These are phyloP conservation scores for Dolichomitus sp. DNA, from an alignment of 2,888 invertebrate genomes.

Conservation along the genomic window DNA sequence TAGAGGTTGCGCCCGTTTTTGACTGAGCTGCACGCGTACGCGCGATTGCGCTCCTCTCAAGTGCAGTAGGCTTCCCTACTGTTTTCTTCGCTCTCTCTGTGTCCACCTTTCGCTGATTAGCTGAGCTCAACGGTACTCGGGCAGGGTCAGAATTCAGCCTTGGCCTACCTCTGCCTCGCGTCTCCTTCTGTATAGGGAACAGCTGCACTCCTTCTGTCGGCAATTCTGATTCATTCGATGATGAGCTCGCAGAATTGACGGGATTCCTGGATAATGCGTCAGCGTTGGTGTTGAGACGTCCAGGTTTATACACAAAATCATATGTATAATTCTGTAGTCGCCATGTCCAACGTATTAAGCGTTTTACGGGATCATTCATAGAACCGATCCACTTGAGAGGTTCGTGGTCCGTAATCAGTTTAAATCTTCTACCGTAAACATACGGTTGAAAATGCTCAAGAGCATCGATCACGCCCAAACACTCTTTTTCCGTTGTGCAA, in stretches of 20 bases:
- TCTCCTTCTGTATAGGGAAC: no score
- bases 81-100: no score
- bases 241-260: no score
- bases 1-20: background rate
- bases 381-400: constrained; percentile 2
- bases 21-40: background rate
- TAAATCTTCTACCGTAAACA: background rate
- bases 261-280: no score
- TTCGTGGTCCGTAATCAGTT: background rate
- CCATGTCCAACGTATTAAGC: background rate
- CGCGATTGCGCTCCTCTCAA: background rate
- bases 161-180: no score
- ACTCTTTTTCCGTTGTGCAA: background rate
- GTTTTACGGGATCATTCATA: background rate
- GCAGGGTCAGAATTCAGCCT: no score
- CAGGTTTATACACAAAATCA: background rate
- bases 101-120: no score
- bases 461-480: background rate
- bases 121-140: no score
- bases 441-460: background rate
- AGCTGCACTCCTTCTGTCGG: no score
- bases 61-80: no score
- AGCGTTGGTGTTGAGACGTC: no score
- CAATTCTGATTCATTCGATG: no score
- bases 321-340: background rate